A percentile compares a stretch with the other conserved stretches of the same genome.
These are phyloP conservation scores for Hydrotaea cyrtoneurina DNA, from an alignment of 2,888 invertebrate species.

Conservation along the genomic window DNA sequence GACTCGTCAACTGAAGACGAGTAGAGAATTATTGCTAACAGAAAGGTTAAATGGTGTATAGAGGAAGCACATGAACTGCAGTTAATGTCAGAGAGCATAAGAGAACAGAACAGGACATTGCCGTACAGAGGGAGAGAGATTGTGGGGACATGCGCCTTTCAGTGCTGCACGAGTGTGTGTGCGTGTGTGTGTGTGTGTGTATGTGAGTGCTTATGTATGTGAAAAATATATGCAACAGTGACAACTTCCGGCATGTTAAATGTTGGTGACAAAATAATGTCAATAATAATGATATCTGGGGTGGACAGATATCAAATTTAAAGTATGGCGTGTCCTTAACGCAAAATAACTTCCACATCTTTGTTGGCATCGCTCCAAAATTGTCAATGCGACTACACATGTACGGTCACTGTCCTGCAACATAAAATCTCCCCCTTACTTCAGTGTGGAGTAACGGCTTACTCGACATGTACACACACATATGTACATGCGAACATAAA, in stretches of 20 bases:
- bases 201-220: not conserved
- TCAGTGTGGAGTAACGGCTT: not conserved
- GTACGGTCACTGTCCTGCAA: not conserved
- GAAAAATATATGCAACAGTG: slow-evolving; percentile 55
- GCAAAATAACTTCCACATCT: slow-evolving; percentile 3
- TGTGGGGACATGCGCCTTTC: slow-evolving; percentile 16
- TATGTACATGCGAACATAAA: not conserved
- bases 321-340: slow-evolving; percentile 25
- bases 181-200: no score
- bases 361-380: slow-evolving; percentile 6
- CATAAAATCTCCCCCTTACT: not conserved
- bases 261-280: slow-evolving; percentile 38
- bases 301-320: slow-evolving; percentile 38
- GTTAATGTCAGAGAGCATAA: slow-evolving; percentile 21
- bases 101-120: slow-evolving; percentile 24
- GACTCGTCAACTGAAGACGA: slow-evolving; percentile 65
- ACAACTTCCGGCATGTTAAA: slow-evolving; percentile 57
- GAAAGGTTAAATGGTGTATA: slow-evolving; percentile 60
- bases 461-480: not conserved
- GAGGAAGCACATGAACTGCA: slow-evolving; percentile 1
- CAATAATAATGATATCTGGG: slow-evolving; percentile 30
- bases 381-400: not conserved
- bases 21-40: slow-evolving; percentile 54
- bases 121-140: slow-evolving; percentile 10
- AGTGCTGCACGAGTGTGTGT: not conserved